These are phyloP conservation scores for Telmatherina bonti DNA, from an alignment of 2,797 vertebrate genomes.

Conservation along the genomic window DNA sequence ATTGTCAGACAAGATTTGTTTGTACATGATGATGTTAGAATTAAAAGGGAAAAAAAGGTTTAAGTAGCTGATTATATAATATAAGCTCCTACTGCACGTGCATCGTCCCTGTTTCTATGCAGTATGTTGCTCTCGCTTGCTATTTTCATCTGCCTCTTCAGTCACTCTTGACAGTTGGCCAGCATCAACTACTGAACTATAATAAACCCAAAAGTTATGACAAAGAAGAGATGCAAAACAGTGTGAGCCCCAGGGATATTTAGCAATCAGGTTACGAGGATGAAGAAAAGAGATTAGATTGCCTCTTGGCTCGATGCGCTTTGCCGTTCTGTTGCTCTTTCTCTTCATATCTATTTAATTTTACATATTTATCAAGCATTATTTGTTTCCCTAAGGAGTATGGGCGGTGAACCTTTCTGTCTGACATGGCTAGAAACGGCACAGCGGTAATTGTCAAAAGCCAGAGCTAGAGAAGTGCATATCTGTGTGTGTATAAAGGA, in stretches of 20 bases:
- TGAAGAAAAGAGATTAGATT: slow-evolving; percentile 54
- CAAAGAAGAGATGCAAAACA: slow-evolving; percentile 35
- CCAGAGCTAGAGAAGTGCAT: slow-evolving; percentile 57
- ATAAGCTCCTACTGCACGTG: slow-evolving; percentile 51
- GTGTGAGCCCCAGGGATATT: slow-evolving; percentile 43
- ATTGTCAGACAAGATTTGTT: slow-evolving; percentile 13
- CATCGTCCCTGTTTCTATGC: slow-evolving; percentile 63
- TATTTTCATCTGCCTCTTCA: slow-evolving; percentile 74
- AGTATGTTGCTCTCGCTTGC: slow-evolving; percentile 52
- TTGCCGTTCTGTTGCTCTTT: slow-evolving; percentile 51
- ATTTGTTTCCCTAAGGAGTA: slow-evolving; percentile 70
- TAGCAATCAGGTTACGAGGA: slow-evolving; percentile 46
- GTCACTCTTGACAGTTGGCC: slow-evolving; percentile 72
- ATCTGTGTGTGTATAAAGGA: slow-evolving; percentile 37
- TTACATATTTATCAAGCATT: slow-evolving; percentile 73
- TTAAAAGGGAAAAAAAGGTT: slow-evolving; percentile 64
- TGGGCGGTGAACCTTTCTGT: slow-evolving; percentile 72
- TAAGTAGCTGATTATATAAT: slow-evolving; percentile 73
- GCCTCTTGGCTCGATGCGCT: slow-evolving; percentile 42
- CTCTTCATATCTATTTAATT: slow-evolving; percentile 67
- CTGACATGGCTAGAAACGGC: slow-evolving; percentile 76
- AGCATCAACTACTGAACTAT: slow-evolving; percentile 51
- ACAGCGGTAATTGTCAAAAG: slow-evolving; percentile 80
- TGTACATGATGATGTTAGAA: slow-evolving; percentile 45
- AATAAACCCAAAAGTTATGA: slow-evolving; percentile 35